Evolutionary conservation across 2,888 invertebrate genomes (phyloP).

Genomic region (Parapristionchus giblindavisi): DNA sequence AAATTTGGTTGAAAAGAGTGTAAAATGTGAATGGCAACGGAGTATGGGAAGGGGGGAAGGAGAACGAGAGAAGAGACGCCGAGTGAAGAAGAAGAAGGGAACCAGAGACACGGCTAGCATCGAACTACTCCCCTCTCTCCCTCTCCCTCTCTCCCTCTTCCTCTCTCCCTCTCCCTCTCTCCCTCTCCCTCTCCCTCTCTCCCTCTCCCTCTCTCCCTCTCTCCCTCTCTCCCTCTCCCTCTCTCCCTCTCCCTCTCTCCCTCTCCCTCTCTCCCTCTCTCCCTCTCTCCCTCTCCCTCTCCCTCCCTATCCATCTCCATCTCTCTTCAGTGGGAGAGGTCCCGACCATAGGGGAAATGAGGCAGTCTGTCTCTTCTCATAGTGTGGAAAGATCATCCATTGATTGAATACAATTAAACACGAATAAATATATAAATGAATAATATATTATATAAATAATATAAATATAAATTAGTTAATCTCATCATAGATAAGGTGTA

Average conservation of each 20-base stretch:
- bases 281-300: background rate
- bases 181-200: background rate
- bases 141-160: background rate
- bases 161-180: background rate
- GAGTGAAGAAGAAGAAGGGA: background rate
- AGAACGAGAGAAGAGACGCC: background rate
- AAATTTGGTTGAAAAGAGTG: too few species aligned
- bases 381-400: too few species aligned
- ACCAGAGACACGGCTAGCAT: background rate
- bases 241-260: slow-evolving; percentile 18
- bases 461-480: too few species aligned
- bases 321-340: too few species aligned
- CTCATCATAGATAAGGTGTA: too few species aligned
- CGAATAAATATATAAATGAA: too few species aligned
- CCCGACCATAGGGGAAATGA: too few species aligned
- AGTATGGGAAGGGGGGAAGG: background rate
- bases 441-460: too few species aligned
- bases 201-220: background rate
- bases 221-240: background rate
- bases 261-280: slow-evolving; percentile 15
- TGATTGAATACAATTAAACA: too few species aligned
- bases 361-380: too few species aligned
- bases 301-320: background rate
- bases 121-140: background rate
- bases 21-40: slow-evolving; percentile 2